Conservation (phyloP, 2,888 invertebrate species). For the Tenthredo amoena region DNA sequence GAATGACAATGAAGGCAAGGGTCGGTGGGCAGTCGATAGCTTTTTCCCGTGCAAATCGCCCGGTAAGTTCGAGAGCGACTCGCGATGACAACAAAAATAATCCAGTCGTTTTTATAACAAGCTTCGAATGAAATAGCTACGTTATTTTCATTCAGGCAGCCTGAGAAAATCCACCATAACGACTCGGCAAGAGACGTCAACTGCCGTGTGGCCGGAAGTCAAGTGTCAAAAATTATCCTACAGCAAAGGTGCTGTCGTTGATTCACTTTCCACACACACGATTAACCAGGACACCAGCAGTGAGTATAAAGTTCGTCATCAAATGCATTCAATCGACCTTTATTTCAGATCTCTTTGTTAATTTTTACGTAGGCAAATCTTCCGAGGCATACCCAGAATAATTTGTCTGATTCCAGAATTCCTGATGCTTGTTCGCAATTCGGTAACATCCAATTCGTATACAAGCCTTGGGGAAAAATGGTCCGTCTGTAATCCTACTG, state of each 20-base stretch:
- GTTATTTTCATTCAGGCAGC: not conserved
- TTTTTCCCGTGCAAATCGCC: constrained; percentile 57
- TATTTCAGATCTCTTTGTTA: not conserved
- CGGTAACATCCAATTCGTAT: not conserved
- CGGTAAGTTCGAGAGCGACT: not conserved
- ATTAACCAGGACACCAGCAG: not conserved
- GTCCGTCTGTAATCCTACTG: not conserved
- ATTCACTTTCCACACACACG: not conserved
- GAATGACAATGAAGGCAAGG: not conserved
- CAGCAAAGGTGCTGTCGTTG: not conserved
- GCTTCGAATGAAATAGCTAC: not conserved
- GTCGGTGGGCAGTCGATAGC: constrained; percentile 63
- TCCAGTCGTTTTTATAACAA: too few relatives aligned
- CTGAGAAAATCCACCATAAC: not conserved
- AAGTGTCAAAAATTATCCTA: not conserved
- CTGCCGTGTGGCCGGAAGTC: not conserved
- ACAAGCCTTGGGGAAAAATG: not conserved
- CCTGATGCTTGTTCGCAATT: not conserved
- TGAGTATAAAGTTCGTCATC: not conserved
- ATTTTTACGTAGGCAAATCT: not conserved
- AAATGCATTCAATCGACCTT: not conserved
- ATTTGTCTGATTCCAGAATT: not conserved
- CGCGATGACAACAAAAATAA: not conserved
- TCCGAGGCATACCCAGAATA: not conserved
- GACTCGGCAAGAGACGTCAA: not conserved